Conservation (phyloP, 2,888 invertebrate species). For the Melanchra persicariae region DNA sequence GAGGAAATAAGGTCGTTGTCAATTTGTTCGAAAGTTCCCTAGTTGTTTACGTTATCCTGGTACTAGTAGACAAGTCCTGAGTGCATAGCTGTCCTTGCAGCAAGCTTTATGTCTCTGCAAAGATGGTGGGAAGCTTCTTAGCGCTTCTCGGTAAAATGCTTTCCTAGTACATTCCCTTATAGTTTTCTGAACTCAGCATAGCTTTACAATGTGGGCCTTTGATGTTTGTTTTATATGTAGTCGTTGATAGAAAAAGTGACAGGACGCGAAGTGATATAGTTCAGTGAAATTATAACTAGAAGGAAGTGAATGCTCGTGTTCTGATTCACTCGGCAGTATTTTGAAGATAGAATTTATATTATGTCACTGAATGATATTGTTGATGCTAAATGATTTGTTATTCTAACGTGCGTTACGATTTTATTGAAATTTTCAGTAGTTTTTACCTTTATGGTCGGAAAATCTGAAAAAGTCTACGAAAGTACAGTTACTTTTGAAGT, state of each 20-base stretch:
- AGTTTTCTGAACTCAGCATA: slow-evolving; percentile 65
- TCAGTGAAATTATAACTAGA: slow-evolving; percentile 33
- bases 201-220: slow-evolving; percentile 64
- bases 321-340: slow-evolving; percentile 35
- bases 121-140: slow-evolving; percentile 85
- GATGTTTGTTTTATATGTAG: slow-evolving; percentile 62
- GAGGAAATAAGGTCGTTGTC: slow-evolving; percentile 70
- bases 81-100: slow-evolving; percentile 83
- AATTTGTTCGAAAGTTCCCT: slow-evolving; percentile 42
- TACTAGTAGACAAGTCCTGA: slow-evolving; percentile 77
- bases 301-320: slow-evolving; percentile 20
- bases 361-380: slow-evolving; percentile 11
- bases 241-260: slow-evolving; percentile 65
- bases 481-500: no score
- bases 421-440: not conserved
- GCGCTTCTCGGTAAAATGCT: slow-evolving; percentile 85
- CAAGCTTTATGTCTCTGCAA: slow-evolving; percentile 84
- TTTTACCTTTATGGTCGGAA: no score
- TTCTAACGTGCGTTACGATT: not conserved
- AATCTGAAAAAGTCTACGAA: not conserved
- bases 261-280: slow-evolving; percentile 36
- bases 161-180: slow-evolving; percentile 77
- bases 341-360: slow-evolving; percentile 28
- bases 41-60: slow-evolving; percentile 61
- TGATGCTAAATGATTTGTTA: not conserved